These are phyloP conservation scores for Oxystoma pomonae DNA, from an alignment of 2,888 invertebrate species.

Conservation along the genomic window DNA sequence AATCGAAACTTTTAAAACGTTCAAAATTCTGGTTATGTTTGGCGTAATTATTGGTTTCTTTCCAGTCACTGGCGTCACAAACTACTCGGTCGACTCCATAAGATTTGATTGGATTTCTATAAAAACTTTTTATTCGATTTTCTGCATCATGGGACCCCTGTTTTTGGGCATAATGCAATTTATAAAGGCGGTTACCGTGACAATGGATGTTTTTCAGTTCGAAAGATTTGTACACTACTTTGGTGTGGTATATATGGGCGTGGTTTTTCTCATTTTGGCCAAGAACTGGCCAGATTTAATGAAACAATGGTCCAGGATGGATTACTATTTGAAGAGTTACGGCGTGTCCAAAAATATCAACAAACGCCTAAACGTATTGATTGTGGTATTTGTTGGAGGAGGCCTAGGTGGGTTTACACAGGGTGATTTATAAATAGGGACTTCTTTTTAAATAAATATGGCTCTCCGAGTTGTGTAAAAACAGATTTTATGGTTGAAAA, in stretches of 20 bases:
- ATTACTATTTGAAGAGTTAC: slow-evolving; percentile 23
- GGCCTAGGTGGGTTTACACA: not conserved
- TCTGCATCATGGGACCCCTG: slow-evolving; percentile 20
- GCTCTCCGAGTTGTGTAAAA: too few relatives aligned
- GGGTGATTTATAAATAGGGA: too few relatives aligned
- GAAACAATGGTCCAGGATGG: slow-evolving; percentile 24
- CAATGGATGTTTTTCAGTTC: slow-evolving; percentile 13
- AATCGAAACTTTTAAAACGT: slow-evolving; percentile 3
- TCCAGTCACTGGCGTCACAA: slow-evolving; percentile 24
- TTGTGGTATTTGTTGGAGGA: not conserved
- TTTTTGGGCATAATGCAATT: slow-evolving; percentile 19
- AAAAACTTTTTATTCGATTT: slow-evolving; percentile 14
- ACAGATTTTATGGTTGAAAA: too few relatives aligned
- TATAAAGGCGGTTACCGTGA: slow-evolving; percentile 7
- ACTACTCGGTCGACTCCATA: slow-evolving; percentile 1
- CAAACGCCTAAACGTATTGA: slow-evolving; percentile 14
- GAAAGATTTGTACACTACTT: slow-evolving; percentile 16
- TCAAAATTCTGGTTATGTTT: slow-evolving; percentile 23
- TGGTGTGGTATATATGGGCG: slow-evolving; percentile 13
- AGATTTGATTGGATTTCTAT: slow-evolving; percentile 15
- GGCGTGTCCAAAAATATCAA: slow-evolving; percentile 20
- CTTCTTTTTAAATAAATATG: too few relatives aligned
- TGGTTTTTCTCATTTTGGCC: slow-evolving; percentile 24
- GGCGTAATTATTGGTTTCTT: slow-evolving; percentile 29
- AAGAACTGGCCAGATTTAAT: slow-evolving; percentile 26